Conservation (phyloP, 2,797 vertebrate species). For the Mastacembelus armatus region DNA sequence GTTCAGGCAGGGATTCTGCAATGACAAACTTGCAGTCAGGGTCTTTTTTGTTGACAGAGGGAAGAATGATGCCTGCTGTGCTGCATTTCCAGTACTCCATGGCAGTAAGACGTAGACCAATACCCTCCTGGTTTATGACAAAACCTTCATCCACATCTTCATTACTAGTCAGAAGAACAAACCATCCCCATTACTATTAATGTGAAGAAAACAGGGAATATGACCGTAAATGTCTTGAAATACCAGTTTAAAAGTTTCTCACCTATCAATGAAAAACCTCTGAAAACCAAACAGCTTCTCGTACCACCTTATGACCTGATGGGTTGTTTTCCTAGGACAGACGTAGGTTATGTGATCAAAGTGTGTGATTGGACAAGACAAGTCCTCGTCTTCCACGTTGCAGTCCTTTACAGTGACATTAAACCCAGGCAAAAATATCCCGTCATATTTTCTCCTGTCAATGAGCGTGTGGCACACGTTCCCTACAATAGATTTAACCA, state of each 20-base stretch:
- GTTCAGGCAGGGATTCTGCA: slow-evolving; percentile 87
- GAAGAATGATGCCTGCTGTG: slow-evolving; percentile 69
- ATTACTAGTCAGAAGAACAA: slow-evolving; percentile 70
- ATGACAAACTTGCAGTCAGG: slow-evolving; percentile 90
- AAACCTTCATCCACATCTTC: slow-evolving; percentile 83
- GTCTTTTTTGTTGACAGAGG: slow-evolving; percentile 65
- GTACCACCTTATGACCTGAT: slow-evolving; percentile 88
- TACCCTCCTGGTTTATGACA: slow-evolving; percentile 80
- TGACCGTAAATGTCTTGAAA: neutral
- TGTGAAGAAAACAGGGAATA: neutral
- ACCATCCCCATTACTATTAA: neutral
- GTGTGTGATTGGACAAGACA: slow-evolving; percentile 80
- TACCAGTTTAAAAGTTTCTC: too few relatives aligned
- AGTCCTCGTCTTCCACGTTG: neutral
- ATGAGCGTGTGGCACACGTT: slow-evolving; percentile 93
- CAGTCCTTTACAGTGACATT: slow-evolving; percentile 39
- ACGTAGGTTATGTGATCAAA: slow-evolving; percentile 94
- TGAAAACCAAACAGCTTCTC: slow-evolving; percentile 87
- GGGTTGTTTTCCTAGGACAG: slow-evolving; percentile 80
- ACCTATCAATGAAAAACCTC: slow-evolving; percentile 88
- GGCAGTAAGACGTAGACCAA: slow-evolving; percentile 90
- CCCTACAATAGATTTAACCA: slow-evolving; percentile 87
- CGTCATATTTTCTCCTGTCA: slow-evolving; percentile 84
- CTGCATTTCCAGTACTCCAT: slow-evolving; percentile 81
- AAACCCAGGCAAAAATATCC: slow-evolving; percentile 91